Conservation (phyloP, 2,113 vertebrate species). For the Stictonetta naevosa region DNA sequence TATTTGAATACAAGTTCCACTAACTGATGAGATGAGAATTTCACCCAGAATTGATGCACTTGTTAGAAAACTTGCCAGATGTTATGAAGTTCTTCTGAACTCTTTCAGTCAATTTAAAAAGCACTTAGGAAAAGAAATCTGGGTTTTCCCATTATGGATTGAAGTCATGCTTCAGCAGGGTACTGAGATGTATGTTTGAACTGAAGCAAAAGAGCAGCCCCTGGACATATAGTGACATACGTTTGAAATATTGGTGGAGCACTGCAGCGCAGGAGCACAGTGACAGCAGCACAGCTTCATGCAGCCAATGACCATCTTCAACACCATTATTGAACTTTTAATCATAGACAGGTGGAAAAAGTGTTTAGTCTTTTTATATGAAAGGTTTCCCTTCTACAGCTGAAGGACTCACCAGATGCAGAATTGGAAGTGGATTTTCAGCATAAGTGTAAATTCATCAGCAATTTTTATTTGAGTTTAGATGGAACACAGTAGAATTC, state of each 20-base stretch:
- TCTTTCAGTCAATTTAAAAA: neutral
- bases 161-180: neutral
- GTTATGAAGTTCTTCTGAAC: neutral
- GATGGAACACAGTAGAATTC: neutral
- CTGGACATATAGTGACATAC: neutral
- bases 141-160: neutral
- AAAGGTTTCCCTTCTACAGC: neutral
- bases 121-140: neutral
- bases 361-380: neutral
- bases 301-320: neutral
- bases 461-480: neutral
- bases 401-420: neutral
- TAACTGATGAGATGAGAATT: neutral
- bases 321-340: neutral
- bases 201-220: neutral
- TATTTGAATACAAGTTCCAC: neutral
- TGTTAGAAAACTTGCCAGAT: neutral
- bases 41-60: neutral
- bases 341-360: neutral
- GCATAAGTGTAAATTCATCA: neutral
- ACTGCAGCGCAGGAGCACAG: rapidly evolving
- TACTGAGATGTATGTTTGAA: neutral
- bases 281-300: neutral
- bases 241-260: neutral
- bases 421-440: neutral